Percentiles rank a stretch among this genome's conserved stretches.
These are phyloP conservation scores for Mesocentrotus franciscanus DNA, from an alignment of 53 echinoderm and acorn worm genomes.

Conservation along the genomic window DNA sequence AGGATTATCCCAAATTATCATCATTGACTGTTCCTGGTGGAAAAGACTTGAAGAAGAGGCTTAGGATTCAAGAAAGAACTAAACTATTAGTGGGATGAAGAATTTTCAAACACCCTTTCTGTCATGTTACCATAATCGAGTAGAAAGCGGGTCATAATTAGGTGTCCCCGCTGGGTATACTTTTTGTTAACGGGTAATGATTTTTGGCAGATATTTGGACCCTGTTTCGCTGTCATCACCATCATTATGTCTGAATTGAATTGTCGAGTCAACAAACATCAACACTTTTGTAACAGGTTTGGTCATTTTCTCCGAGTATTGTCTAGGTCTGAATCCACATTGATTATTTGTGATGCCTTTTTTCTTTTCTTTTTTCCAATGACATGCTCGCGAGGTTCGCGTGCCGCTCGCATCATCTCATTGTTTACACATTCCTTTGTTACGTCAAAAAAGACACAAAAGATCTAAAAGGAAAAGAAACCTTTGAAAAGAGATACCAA, in stretches of 20 bases:
- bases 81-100: not conserved
- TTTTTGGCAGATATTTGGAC: slow-evolving; percentile 22
- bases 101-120: not conserved
- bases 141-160: not conserved
- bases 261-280: not conserved
- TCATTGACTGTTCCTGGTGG: slow-evolving; percentile 24
- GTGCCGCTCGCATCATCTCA: slow-evolving; percentile 12
- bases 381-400: slow-evolving; percentile 30
- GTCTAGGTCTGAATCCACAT: not conserved
- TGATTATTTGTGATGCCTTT: not conserved
- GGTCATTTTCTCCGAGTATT: not conserved
- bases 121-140: not conserved
- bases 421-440: slow-evolving; percentile 28
- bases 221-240: not conserved
- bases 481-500: slow-evolving; percentile 20
- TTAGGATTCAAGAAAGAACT: not conserved
- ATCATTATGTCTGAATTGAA: not conserved
- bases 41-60: not conserved
- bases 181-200: slow-evolving; percentile 30
- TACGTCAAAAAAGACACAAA: slow-evolving; percentile 2
- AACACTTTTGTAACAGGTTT: slow-evolving; percentile 12
- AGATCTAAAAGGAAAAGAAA: not conserved
- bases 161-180: not conserved
- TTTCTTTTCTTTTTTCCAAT: not conserved
- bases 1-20: slow-evolving; percentile 58